Percentiles rank a stretch among this genome's conserved stretches.
phyloP scores from a whole-genome alignment of 2,113 vertebrate species.

The Microtus richardsoni region DNA sequence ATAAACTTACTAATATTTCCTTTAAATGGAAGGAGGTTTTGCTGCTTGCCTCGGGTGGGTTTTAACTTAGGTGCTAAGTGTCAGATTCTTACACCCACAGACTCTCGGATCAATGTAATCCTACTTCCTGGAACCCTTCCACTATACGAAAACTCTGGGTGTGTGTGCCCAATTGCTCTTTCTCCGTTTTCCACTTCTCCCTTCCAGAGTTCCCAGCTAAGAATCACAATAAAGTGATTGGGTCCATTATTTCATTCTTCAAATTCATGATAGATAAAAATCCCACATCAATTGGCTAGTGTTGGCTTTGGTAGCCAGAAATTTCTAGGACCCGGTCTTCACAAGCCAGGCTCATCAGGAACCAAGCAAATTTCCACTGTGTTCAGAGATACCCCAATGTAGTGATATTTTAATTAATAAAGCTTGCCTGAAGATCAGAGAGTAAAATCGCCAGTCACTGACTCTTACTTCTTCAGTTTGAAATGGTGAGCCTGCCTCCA shows the following conservation, averaged over 20 bases:
- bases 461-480: too few relatives aligned
- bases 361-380: too few relatives aligned
- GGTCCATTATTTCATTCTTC: background rate
- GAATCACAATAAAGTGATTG: background rate
- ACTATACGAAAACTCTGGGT: background rate
- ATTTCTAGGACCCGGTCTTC: background rate
- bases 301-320: background rate
- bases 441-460: too few relatives aligned
- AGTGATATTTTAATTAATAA: too few relatives aligned
- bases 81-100: background rate
- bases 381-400: background rate
- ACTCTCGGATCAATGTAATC: background rate
- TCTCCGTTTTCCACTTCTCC: background rate
- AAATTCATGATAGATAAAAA: background rate
- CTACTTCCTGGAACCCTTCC: background rate
- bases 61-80: background rate
- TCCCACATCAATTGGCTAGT: background rate
- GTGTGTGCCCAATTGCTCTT: background rate
- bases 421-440: too few relatives aligned
- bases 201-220: background rate
- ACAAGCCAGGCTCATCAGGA: background rate
- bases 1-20: background rate
- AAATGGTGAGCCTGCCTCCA: too few relatives aligned
- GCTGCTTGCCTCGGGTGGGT: background rate
- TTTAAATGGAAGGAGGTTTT: background rate